Evolutionary conservation across 2,888 invertebrate genomes (phyloP), one percentile per base, ranked within the genome.

Genomic region (Blera fallax): DNA sequence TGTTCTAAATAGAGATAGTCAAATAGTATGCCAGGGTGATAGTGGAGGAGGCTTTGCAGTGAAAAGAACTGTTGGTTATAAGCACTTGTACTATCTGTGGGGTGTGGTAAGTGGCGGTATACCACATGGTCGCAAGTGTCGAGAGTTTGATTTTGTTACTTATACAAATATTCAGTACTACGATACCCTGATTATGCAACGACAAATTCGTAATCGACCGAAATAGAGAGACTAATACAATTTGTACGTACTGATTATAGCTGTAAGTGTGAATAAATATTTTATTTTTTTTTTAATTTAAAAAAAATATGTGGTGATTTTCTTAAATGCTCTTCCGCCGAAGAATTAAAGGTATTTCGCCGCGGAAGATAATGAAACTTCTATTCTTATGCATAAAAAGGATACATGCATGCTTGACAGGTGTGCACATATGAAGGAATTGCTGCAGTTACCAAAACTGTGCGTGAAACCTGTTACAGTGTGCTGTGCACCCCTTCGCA

Each of bases 41-140:
- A 90, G 90, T 85, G 91, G 90, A 11, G 89, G 89, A 0, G 90
- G 90, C 14, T 89, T 90, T 62, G 76, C 87, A 0, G 85, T 87
- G 4, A 69, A 78, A 48, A 84, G 34, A 37, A 18, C n/a, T 0
- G 45, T 78, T 0, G 24, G 29, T 8, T 64, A 60, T 37, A 64
- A 54, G 37, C 70, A 45, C 40, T 60, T 64, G n/a, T 88, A 87
- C 58, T 88, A 82, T 56, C 69, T 90, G n/a, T 87, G 88, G 79
- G 91, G 91, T 0, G 60, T 91, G 4, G 87, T 90, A 0, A 90
- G 90, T 82, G 83, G 79, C 7, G 89, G 88, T 8, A 70, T 67
- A 5, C 85, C 85, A 62, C 10, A 64, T 34, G 43, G 48, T 7
- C 14, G 18, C 0, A 32, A 43, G 52, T 82, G 82, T 67, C 2